Percentiles rank a stretch among this genome's conserved stretches.
phyloP scores from a whole-genome alignment of 2,888 invertebrate genomes.

The Torymus tubicola region DNA sequence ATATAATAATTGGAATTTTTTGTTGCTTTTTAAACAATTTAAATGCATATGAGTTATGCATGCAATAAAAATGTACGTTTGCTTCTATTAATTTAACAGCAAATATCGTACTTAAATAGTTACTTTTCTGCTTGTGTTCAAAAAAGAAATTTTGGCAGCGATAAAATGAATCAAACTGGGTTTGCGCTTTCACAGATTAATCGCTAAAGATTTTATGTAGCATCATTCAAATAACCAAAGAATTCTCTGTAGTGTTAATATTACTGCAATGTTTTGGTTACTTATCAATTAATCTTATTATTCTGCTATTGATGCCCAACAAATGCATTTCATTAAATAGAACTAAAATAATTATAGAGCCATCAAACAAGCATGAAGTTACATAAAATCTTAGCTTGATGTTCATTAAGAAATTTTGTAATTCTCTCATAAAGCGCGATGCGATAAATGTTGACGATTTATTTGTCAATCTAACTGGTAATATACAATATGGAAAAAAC shows the following conservation, averaged over 20 bases:
- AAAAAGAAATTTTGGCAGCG: conserved; percentile 31
- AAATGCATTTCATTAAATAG: conserved; percentile 26
- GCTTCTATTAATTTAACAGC: conserved; percentile 17
- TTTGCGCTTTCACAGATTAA: conserved; percentile 49
- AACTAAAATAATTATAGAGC: conserved; percentile 23
- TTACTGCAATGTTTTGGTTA: conserved; percentile 33
- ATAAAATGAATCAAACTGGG: conserved; percentile 53
- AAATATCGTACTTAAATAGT: conserved; percentile 28
- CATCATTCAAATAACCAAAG: conserved; percentile 64
- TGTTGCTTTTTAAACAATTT: conserved; percentile 25
- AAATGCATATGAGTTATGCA: neutral
- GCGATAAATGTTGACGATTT: conserved; percentile 47
- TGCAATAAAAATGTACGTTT: conserved; percentile 25
- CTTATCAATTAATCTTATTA: conserved; percentile 10
- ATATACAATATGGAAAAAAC: conserved; percentile 52
- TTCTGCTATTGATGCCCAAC: neutral
- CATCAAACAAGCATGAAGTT: conserved; percentile 36
- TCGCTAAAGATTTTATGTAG: conserved; percentile 66
- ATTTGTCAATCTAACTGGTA: conserved; percentile 53
- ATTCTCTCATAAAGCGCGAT: conserved; percentile 43
- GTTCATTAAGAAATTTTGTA: conserved; percentile 40
- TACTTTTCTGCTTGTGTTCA: conserved; percentile 35
- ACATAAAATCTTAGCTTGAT: conserved; percentile 53
- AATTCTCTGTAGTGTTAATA: conserved; percentile 44
- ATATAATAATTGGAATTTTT: conserved; percentile 16